Evolutionary conservation across 1,140 invertebrate species (phyloP).

Genomic region (Antheraea mylitta): DNA sequence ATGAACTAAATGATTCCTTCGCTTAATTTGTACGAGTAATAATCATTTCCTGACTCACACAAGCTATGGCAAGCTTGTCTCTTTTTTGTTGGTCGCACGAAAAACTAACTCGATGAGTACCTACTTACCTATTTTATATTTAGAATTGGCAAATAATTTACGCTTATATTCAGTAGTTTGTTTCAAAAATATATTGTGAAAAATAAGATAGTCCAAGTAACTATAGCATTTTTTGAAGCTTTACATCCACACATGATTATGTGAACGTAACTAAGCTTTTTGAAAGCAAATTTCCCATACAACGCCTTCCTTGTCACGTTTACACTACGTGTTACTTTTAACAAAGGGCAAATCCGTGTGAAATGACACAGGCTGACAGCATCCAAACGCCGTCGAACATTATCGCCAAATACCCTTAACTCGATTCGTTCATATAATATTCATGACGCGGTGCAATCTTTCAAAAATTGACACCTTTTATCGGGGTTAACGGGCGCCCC

Average conservation of each 20-base stretch:
- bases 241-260: slow-evolving; percentile 12
- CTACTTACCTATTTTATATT: too few relatives aligned
- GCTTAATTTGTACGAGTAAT: too few relatives aligned
- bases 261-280: slow-evolving; percentile 26
- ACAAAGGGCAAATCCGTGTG: slow-evolving; percentile 76
- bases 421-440: slow-evolving; percentile 77
- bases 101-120: too few relatives aligned
- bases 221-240: not conserved
- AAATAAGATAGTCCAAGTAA: not conserved
- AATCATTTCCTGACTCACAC: too few relatives aligned
- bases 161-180: not conserved
- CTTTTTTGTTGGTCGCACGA: too few relatives aligned
- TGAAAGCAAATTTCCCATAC: slow-evolving; percentile 60
- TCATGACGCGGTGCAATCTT: slow-evolving; percentile 76
- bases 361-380: slow-evolving; percentile 77
- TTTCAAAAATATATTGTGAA: not conserved
- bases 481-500: slow-evolving; percentile 43
- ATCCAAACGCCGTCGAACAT: slow-evolving; percentile 70
- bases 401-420: slow-evolving; percentile 77
- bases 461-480: slow-evolving; percentile 77
- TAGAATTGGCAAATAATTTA: too few relatives aligned
- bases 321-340: slow-evolving; percentile 76
- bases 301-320: slow-evolving; percentile 48
- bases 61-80: too few relatives aligned
- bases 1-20: too few relatives aligned